Evolutionary conservation across 1,140 invertebrate genomes (phyloP), one percentile per base, ranked within the genome.

Genomic region (Hyphantria cunea): DNA sequence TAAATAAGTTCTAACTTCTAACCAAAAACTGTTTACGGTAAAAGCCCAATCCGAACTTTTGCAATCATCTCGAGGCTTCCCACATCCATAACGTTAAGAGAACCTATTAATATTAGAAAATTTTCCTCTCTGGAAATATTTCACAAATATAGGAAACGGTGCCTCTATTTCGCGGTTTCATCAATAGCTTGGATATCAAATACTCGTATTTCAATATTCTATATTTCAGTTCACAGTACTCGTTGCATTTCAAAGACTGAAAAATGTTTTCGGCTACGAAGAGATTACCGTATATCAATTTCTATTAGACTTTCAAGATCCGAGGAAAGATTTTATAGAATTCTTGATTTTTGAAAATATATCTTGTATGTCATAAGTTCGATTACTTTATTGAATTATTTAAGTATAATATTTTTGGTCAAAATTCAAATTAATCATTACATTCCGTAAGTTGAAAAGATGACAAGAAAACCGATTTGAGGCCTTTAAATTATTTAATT

Each of bases 101-200:
- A 64, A 64, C 47, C 64, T 56, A 71, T 71, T 71, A 71, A 71
- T 71, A 66, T 61, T 44, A 45, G 8, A 53, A 10, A 42, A 15
- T 53, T 41, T 62, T 13, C 17, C 17, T 34, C 10, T 15, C 31
- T 42, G 56, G 52, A 61, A 58, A 67, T 67, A 53, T 64, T 60
- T 66, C 60, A 64, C 59, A 67, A 66, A 71, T 67, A 67, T 64
- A 60, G 68, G 44, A 69, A 66, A 33, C 11, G 13, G 61, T 52
- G 47, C 13, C 15, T 48, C 32, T 31, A 42, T 15, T 52, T 45
- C 37, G 49, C 47, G 65, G 49, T 64, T 64, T 64, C 51, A 60
- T 69, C 55, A 59, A 47, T 66, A 33, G 32, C 8, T 31, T 34
- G 14, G 41, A 52, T 56, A 56, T 65, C 53, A 65, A 52, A 66